Conservation (phyloP, 30 jellyfish, hydroid and myxozoan genomes). For the Sanderia malayensis region DNA sequence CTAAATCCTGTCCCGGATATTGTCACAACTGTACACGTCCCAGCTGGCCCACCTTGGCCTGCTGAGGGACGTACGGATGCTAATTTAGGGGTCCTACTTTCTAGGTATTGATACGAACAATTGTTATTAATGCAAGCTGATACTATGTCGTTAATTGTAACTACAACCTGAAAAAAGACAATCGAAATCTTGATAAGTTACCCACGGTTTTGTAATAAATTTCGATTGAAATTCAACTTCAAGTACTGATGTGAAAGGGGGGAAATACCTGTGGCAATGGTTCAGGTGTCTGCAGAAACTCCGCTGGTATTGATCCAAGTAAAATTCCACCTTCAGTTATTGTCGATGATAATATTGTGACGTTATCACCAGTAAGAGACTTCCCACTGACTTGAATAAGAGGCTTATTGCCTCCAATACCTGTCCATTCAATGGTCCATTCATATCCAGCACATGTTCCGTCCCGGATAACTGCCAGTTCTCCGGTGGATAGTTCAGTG, state of each 20-base stretch:
- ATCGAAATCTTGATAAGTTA: too few relatives aligned
- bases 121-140: slow-evolving; percentile 59
- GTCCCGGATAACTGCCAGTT: slow-evolving; percentile 25
- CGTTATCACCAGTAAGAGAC: slow-evolving; percentile 50
- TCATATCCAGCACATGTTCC: slow-evolving; percentile 64
- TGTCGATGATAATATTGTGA: slow-evolving; percentile 30
- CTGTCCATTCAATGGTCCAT: slow-evolving; percentile 70
- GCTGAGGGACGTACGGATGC: slow-evolving; percentile 52
- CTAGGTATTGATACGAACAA: slow-evolving; percentile 61
- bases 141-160: slow-evolving; percentile 68
- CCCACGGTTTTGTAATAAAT: too few relatives aligned
- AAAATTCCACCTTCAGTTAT: slow-evolving; percentile 72
- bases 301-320: slow-evolving; percentile 78
- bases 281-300: slow-evolving; percentile 73
- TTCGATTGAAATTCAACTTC: slow-evolving; percentile 8
- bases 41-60: slow-evolving; percentile 66
- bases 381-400: slow-evolving; percentile 41
- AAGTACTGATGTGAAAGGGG: background rate
- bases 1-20: slow-evolving; percentile 76
- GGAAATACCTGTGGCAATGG: slow-evolving; percentile 82
- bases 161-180: slow-evolving; percentile 68
- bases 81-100: slow-evolving; percentile 58
- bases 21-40: slow-evolving; percentile 52
- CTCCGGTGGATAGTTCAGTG: slow-evolving; percentile 40
- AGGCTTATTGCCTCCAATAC: slow-evolving; percentile 82